Base-by-base conservation (phyloP, 2,113 vertebrate genomes). In the Cyanistes caeruleus region DNA sequence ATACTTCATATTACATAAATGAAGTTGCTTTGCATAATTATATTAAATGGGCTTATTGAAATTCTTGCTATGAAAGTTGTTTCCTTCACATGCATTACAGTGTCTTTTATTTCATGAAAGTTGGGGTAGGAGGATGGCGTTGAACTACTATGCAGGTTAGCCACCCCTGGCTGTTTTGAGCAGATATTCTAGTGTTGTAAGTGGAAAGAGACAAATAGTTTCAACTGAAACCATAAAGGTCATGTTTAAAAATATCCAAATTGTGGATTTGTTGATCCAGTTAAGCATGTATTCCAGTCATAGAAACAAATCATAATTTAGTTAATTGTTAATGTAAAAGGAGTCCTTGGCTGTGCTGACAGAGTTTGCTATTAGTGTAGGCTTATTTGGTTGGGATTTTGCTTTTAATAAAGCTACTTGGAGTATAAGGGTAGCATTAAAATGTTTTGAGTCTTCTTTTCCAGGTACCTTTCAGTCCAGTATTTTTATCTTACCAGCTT, bases 111-210 rank as follows among this genome's bases (percentile, higher is more conserved):
- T 60, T 78, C 15, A n/a, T 70, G 31, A 23, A 56, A 31, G 12
- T 3, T 3, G 2, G 3, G 0, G 6, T 48, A 25, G 48, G 14
- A 10, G 3, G 6, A 14, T 53, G 33, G 15, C 4, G 6, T 28
- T 64, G 33, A 21, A 28, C 27, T 67, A 2, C 31, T 49, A 0
- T n/a, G 43, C 20, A 62, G 21, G 19, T 60, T 49, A 84, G 21
- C 16, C 31, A 31, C 39, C 30, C 11, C 15, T 64, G 17, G 19
- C 28, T 58, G 28, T 67, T 90, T 56, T 41, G 55, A 52, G 84
- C 58, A 41, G n/a, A 19, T 37, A 5, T 48, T 49, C 5, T 28
- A 31, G 11, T 51, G 10, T 41, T 65, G 0, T 6, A 62, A 53
- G 12, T 39, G 25, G 43, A 74, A 94, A 39, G 7, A 89, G 18